phyloP scores from a whole-genome alignment of 2,888 invertebrate genomes.

The Chouioia cunea region DNA sequence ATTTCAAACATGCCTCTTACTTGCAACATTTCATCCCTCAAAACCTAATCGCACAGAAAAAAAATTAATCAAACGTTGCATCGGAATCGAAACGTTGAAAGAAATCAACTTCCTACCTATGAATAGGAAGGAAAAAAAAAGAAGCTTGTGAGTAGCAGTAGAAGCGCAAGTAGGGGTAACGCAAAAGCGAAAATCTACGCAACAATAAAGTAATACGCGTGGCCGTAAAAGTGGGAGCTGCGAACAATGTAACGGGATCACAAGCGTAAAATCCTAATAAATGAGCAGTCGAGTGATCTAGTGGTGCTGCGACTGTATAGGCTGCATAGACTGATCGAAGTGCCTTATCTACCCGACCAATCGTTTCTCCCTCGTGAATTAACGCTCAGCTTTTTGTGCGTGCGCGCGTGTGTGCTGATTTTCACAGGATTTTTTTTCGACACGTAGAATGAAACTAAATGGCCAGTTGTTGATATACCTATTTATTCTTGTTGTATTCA shows the following conservation, averaged over 20 bases:
- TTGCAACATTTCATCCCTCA: no score
- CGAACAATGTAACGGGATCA: conserved; percentile 56
- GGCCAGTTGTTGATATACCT: no score
- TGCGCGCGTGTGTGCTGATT: no score
- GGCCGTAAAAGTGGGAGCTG: conserved; percentile 57
- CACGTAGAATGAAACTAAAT: no score
- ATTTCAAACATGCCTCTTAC: no score
- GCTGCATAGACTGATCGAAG: conserved; percentile 29
- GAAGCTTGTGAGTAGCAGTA: no score
- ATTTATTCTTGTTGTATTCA: no score
- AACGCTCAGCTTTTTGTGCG: no score
- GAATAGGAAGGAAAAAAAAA: conserved; percentile 29
- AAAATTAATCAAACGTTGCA: no score
- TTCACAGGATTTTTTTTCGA: no score
- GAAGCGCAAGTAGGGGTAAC: conserved; percentile 27
- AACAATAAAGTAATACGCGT: conserved; percentile 56
- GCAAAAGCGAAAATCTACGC: conserved; percentile 44
- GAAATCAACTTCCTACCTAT: not conserved
- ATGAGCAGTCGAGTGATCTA: conserved; percentile 59
- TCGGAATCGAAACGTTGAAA: not conserved
- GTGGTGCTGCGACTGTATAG: conserved; percentile 20
- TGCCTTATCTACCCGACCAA: conserved; percentile 58
- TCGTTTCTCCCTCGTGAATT: conserved; percentile 47
- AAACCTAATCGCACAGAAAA: no score
- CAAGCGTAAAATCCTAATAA: conserved; percentile 65